Percentiles rank a stretch among this genome's conserved stretches.
These are phyloP conservation scores for Meriones psammophilus DNA, from an alignment of 2,797 vertebrate genomes.

Conservation along the genomic window DNA sequence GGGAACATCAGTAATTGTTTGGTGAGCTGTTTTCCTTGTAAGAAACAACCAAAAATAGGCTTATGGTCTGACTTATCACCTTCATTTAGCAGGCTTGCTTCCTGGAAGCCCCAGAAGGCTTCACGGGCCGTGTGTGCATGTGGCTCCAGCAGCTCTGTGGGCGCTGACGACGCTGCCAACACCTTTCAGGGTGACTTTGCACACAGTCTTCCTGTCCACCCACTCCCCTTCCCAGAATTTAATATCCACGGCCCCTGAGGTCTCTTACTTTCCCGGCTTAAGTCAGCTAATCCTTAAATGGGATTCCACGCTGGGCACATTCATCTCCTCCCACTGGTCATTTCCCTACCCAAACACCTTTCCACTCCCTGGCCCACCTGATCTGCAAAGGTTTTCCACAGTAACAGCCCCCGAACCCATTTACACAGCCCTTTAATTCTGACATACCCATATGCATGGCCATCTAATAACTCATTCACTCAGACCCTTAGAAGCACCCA, in stretches of 20 bases:
- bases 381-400: not conserved
- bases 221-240: not conserved
- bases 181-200: conserved; percentile 60
- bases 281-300: conserved; percentile 46
- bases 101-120: conserved; percentile 37
- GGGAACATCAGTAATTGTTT: conserved; percentile 74
- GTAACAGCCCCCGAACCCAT: not conserved
- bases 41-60: conserved; percentile 75
- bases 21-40: conserved; percentile 72
- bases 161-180: not conserved
- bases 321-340: not conserved
- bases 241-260: not conserved
- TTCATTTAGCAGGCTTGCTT: conserved; percentile 71
- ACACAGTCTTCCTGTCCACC: not conserved
- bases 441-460: not conserved
- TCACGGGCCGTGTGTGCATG: accelerated
- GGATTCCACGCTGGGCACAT: not conserved
- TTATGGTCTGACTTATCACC: conserved; percentile 76
- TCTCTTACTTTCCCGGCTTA: not conserved
- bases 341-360: not conserved
- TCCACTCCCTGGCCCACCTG: not conserved
- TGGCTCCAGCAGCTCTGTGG: conserved; percentile 28
- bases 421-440: not conserved
- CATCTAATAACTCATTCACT: not conserved
- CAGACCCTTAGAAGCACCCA: not conserved